Base-by-base conservation (phyloP, 1,140 invertebrate species). In the Portunus trituberculatus region DNA sequence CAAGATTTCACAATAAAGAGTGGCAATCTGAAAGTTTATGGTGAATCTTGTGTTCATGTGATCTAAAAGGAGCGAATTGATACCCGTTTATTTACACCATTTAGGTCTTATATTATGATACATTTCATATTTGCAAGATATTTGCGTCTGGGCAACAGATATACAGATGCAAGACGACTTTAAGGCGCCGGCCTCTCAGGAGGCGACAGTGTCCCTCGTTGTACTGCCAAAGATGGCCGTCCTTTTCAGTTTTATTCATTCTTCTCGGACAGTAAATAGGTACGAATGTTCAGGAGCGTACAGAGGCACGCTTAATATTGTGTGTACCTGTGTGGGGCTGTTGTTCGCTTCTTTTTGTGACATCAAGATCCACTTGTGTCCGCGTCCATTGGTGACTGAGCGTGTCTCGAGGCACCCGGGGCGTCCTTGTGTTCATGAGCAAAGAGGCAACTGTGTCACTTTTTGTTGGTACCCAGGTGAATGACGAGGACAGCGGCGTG, bases 351-450 rank as follows among this genome's bases (percentile, higher is more conserved):
- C n/a, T n/a, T 25, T 7, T 76, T 76, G 67, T 76, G 67, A 76
- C 67, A 76, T 76, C 67, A 76, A 25, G 25, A 25, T 25, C 67
- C 67, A 76, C 67, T 76, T 76, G 67, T 76, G 67, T 20, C 20
- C 67, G 20, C 67, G 67, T 76, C 67, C 67, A 7, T 25, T 20
- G 67, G 67, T 76, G 67, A 76, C 20, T 76, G 67, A 76, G 67
- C 20, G 67, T 7, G 67, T 76, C 67, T 7, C 20, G 67, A 0
- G 67, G 67, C 67, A 7, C 67, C 67, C 67, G 67, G 67, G 67
- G 25, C 67, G 67, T 76, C 67, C 67, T 76, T 76, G 67, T 76
- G 67, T 76, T n/a, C 67, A 76, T 76, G 67, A 76, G 67, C 67
- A 76, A 76, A n/a, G 67, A 76, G 67, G 67, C 67, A 76, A 76